Evolutionary conservation across 1,140 invertebrate species (phyloP), one percentile per base, ranked within the genome.

Genomic region (Euura saliciscinereae): DNA sequence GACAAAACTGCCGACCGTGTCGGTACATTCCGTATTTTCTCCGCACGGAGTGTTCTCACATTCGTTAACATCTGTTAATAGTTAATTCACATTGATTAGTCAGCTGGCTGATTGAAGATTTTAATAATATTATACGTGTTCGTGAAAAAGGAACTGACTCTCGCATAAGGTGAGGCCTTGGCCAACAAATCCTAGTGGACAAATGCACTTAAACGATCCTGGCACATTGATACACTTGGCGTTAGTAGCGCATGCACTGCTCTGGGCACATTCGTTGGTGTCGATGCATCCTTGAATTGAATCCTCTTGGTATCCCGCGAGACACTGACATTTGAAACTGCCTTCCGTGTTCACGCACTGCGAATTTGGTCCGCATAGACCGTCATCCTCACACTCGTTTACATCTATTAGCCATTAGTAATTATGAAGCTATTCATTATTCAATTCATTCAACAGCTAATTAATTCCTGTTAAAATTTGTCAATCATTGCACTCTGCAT

Each of bases 21-120:
- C 96, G 76, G 91, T 93, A 85, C 96, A 98, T 70, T 94, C 87
- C 43, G 96, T 94, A 82, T 97, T 95, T 78, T 90, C 90, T 78
- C 95, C 94, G 85, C 96, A 97, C 45, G 94, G 94, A 86, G 93
- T 95, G 86, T 90, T 91, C 83, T 93, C 90, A 88, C 95, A 97
- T 90, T 96, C 95, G 89, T 97, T 94, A 86, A 96, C 90, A 92
- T 96, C 95, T 97, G 89, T 86, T 84, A 84, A 85, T 77, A 80
- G 76, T 84, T 79, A 84, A 83, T 77, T 11, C 51, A 59, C 10
- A 6, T 59, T 44, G 71, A 77, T 80, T 82, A 79, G 83, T 83
- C 43, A 43, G 10, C 28, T 65, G 51, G 28, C 28, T n/a, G 51
- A 59, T 65, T 68, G 45, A 51, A 78, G 77, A 82, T 82, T 82